A percentile compares a stretch with the other conserved stretches of the same genome.
Conservation (phyloP, 2,113 vertebrate species). For the Chaetura pelagica region DNA sequence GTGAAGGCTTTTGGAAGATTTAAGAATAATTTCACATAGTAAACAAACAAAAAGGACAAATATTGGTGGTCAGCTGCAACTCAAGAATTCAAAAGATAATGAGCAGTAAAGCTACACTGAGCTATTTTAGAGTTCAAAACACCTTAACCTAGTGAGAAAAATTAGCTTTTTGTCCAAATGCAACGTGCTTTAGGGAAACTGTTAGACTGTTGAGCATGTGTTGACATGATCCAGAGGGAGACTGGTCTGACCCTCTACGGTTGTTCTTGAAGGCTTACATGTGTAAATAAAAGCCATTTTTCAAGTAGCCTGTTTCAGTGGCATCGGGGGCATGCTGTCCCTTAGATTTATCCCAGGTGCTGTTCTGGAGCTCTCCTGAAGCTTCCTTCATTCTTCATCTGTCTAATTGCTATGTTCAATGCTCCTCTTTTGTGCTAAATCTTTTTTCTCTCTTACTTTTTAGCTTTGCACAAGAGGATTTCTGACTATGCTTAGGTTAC, state of each 20-base stretch:
- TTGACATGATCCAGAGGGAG: background rate
- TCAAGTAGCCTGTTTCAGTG: background rate
- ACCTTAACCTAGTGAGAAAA: background rate
- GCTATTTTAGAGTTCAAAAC: background rate
- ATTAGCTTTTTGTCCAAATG: background rate
- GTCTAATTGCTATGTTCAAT: background rate
- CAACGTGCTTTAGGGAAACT: background rate
- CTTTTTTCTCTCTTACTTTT: background rate
- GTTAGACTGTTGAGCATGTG: background rate
- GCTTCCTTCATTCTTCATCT: background rate
- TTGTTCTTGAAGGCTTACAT: background rate
- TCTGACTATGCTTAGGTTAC: background rate
- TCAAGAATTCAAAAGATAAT: background rate
- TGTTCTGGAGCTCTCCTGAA: background rate
- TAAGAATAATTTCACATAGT: background rate
- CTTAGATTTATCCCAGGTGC: background rate
- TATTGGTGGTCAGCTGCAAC: background rate
- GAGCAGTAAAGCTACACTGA: background rate
- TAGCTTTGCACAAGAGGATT: background rate
- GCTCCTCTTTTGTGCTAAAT: background rate
- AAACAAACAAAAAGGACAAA: background rate
- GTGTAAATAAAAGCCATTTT: background rate
- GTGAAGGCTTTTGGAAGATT: background rate
- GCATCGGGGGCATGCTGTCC: background rate
- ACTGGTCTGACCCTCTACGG: background rate